Evolutionary conservation across 2,113 vertebrate genomes (phyloP).

Genomic region (Notechis scutatus): DNA sequence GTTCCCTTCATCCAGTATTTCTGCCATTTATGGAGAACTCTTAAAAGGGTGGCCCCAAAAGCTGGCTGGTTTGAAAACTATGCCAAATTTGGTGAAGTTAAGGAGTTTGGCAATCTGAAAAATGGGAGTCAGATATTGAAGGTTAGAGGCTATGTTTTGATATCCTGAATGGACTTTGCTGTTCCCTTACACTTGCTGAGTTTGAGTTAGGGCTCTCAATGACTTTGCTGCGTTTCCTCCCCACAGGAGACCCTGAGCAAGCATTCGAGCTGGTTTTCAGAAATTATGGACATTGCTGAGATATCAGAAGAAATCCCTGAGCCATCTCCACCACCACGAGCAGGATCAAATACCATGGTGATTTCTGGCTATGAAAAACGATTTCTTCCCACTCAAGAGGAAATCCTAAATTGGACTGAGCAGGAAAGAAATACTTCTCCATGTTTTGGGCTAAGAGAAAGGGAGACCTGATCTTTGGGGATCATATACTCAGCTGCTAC

Average conservation of each 20-base stretch:
- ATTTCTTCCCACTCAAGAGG: constrained; percentile 64
- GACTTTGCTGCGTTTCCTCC: not conserved
- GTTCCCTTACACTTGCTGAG: not conserved
- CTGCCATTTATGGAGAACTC: not conserved
- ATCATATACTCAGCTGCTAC: too few species aligned
- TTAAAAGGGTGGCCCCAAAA: not conserved
- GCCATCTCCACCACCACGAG: not conserved
- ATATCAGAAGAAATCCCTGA: constrained; percentile 27
- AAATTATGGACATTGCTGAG: constrained; percentile 38
- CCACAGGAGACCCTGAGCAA: not conserved
- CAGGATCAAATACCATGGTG: not conserved
- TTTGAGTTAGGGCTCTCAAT: not conserved
- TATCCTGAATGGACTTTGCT: not conserved
- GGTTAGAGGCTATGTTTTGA: not conserved
- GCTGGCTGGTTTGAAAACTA: not conserved
- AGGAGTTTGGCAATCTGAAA: not conserved
- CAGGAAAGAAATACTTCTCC: too few species aligned
- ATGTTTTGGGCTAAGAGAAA: not conserved
- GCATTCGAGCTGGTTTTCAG: not conserved
- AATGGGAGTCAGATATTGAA: not conserved
- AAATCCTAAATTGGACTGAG: constrained; percentile 44
- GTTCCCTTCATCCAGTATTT: not conserved
- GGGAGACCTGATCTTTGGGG: not conserved
- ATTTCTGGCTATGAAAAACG: constrained; percentile 64
- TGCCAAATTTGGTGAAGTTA: not conserved